phyloP scores from a whole-genome alignment of 2,113 vertebrate genomes.

The Toxotes jaculatrix region DNA sequence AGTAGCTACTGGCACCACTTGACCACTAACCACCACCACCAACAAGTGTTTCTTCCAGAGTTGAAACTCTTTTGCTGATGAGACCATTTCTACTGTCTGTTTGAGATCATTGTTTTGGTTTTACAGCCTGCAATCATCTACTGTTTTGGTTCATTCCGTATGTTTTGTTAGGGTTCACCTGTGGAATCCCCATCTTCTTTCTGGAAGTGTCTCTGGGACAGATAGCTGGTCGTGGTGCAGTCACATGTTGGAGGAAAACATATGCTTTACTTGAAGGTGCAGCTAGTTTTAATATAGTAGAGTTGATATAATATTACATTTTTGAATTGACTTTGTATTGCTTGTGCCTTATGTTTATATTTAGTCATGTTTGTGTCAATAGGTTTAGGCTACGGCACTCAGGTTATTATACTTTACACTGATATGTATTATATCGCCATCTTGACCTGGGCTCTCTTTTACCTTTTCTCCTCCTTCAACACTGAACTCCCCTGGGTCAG shows the following conservation, averaged over 20 bases:
- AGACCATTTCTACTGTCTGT: no score
- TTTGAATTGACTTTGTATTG: background rate
- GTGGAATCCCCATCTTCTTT: conserved; percentile 53
- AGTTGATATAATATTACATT: background rate
- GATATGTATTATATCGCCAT: conserved; percentile 42
- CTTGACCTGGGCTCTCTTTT: conserved; percentile 43
- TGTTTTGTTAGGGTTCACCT: conserved; percentile 24
- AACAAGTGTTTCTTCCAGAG: no score
- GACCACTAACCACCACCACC: no score
- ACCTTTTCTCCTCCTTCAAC: conserved; percentile 53
- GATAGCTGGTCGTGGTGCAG: conserved; percentile 35
- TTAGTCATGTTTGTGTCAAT: background rate
- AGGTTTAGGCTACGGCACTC: conserved; percentile 35
- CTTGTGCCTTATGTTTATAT: background rate
- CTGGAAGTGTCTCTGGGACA: conserved; percentile 49
- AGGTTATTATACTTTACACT: background rate
- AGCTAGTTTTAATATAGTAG: background rate
- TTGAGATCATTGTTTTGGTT: no score
- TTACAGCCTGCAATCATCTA: no score
- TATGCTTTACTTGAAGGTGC: conserved; percentile 47
- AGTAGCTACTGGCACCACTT: no score
- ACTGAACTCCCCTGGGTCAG: conserved; percentile 44
- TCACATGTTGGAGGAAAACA: conserved; percentile 52
- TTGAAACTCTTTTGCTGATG: no score
- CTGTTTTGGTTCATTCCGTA: conserved; percentile 13